phyloP scores from a whole-genome alignment of 1,140 invertebrate genomes.

The Bombus superbus region DNA sequence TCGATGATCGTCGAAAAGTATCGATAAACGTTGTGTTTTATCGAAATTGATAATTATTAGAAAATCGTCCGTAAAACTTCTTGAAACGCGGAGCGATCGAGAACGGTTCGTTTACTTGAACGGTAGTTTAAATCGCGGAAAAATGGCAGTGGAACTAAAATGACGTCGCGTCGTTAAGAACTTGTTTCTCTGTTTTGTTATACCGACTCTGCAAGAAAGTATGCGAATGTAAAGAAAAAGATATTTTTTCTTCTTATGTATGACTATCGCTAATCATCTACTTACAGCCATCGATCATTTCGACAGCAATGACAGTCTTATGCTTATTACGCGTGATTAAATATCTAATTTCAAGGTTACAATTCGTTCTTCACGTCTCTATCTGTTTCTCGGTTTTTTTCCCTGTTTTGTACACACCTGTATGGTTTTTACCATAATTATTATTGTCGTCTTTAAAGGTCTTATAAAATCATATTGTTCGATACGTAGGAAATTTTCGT shows the following conservation, averaged over 20 bases:
- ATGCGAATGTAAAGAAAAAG: background rate
- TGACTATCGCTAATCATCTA: background rate
- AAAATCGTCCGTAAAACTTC: no score
- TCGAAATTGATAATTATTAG: no score
- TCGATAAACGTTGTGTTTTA: no score
- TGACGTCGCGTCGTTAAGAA: background rate
- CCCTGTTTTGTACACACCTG: background rate
- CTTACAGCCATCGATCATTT: background rate
- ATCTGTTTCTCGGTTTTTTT: background rate
- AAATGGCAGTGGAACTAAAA: background rate
- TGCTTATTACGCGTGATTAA: slow-evolving; percentile 10
- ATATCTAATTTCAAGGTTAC: background rate
- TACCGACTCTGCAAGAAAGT: background rate
- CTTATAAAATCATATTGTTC: background rate
- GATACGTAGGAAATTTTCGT: background rate
- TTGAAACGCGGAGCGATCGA: no score
- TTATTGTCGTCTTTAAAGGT: background rate
- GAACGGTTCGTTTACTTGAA: no score
- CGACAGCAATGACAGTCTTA: background rate
- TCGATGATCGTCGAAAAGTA: no score
- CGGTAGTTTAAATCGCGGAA: background rate
- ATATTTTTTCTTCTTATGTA: background rate
- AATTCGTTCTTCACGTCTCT: background rate
- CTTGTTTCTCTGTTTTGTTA: background rate
- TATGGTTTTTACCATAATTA: background rate